Evolutionary conservation across 2,113 vertebrate species (phyloP).

Genomic region (Suncus etruscus): DNA sequence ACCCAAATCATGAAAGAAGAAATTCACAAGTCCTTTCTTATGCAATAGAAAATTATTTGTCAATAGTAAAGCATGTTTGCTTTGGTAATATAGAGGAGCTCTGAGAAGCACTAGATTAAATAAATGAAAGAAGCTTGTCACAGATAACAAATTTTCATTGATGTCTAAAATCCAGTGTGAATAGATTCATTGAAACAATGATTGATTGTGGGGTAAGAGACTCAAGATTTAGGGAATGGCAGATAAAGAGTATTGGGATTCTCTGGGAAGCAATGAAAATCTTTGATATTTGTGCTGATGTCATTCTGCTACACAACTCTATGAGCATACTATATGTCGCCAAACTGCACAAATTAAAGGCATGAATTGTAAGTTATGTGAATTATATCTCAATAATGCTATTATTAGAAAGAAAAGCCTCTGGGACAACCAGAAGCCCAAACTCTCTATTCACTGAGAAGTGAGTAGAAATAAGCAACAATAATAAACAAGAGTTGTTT

Average conservation of each 20-base stretch:
- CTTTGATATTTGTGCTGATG: background rate
- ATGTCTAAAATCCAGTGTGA: background rate
- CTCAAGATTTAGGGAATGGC: background rate
- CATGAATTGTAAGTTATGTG: background rate
- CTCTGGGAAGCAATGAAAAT: background rate
- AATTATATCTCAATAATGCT: background rate
- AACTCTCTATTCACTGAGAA: background rate
- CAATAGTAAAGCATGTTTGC: background rate
- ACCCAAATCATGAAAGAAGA: background rate
- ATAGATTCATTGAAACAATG: background rate
- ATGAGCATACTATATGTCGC: background rate
- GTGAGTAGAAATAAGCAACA: background rate
- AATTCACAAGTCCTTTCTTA: background rate
- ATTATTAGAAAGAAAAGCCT: background rate
- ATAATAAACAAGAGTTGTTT: accelerated
- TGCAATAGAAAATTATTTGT: background rate
- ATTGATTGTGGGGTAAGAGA: background rate
- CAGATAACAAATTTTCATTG: background rate
- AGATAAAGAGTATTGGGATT: background rate
- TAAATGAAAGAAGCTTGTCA: constrained; percentile 5
- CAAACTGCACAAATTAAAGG: background rate
- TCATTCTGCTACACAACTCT: background rate
- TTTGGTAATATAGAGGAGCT: background rate
- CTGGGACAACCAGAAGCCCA: background rate
- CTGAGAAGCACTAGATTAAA: background rate